phyloP scores from a whole-genome alignment of 2,888 invertebrate species.

The Aplocera efformata region DNA sequence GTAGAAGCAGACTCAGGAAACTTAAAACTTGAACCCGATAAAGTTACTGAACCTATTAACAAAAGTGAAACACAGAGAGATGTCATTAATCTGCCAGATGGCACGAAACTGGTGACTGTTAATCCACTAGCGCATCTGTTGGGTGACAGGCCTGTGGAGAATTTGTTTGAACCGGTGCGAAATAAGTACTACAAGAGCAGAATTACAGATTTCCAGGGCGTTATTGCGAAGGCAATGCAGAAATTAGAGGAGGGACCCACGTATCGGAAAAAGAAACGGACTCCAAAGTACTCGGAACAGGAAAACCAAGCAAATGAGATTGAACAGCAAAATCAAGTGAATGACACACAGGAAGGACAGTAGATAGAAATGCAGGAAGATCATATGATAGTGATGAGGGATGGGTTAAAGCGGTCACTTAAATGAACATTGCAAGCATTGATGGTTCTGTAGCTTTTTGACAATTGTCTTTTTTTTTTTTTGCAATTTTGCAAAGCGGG shows the following conservation, averaged over 20 bases:
- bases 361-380: too few species aligned
- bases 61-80: neutral
- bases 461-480: too few species aligned
- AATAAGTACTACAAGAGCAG: conserved; percentile 48
- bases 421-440: too few species aligned
- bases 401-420: too few species aligned
- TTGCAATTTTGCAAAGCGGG: too few species aligned
- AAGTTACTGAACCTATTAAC: neutral
- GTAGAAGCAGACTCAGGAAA: conserved; percentile 30
- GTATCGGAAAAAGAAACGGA: neutral
- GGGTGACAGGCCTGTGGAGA: conserved; percentile 38
- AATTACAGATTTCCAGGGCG: conserved; percentile 39
- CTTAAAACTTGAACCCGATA: conserved; percentile 1
- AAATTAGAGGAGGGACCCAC: conserved; percentile 34
- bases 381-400: too few species aligned
- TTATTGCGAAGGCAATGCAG: conserved; percentile 49
- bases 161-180: conserved; percentile 32
- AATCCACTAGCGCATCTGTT: conserved; percentile 65
- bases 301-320: too few species aligned
- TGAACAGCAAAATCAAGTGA: too few species aligned
- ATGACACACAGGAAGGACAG: too few species aligned
- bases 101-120: conserved; percentile 53
- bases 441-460: too few species aligned
- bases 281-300: too few species aligned
- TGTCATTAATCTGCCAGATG: conserved; percentile 47